A percentile compares a stretch with the other conserved stretches of the same genome.
These are phyloP conservation scores for Eolophus roseicapilla DNA, from an alignment of 2,113 vertebrate genomes.

Conservation along the genomic window DNA sequence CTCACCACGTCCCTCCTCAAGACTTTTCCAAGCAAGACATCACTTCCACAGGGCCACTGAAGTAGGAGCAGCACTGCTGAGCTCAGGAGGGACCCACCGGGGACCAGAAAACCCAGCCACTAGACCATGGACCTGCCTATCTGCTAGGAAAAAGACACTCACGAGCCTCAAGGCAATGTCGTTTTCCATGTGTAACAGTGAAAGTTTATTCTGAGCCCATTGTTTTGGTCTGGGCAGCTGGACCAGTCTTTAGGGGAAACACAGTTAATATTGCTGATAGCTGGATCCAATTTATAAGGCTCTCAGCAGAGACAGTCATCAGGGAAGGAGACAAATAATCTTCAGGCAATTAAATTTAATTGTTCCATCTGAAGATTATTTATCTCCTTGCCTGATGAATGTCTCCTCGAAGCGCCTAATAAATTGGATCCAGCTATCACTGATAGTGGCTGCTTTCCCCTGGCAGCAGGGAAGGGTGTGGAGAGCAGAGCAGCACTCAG, in stretches of 20 bases:
- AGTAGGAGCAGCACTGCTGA: background rate
- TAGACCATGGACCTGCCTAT: background rate
- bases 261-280: constrained; percentile 50
- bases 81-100: background rate
- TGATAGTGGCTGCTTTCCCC: constrained; percentile 55
- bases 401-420: constrained; percentile 55
- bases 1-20: background rate
- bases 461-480: constrained; percentile 12
- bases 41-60: fast-evolving
- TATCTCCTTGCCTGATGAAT: constrained; percentile 71
- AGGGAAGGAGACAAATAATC: constrained; percentile 71
- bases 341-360: constrained; percentile 75
- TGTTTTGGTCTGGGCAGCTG: constrained; percentile 45
- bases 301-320: constrained; percentile 65
- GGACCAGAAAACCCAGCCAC: background rate
- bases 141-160: background rate
- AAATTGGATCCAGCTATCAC: constrained; percentile 71
- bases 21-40: background rate
- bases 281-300: constrained; percentile 74
- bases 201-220: constrained; percentile 36
- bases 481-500: constrained; percentile 26
- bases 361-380: constrained; percentile 74
- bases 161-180: background rate
- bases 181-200: background rate
- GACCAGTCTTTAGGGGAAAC: background rate